Percentiles rank a stretch among this genome's conserved stretches.
Conservation (phyloP, 2,113 vertebrate species). For the Geothlypis trichas region DNA sequence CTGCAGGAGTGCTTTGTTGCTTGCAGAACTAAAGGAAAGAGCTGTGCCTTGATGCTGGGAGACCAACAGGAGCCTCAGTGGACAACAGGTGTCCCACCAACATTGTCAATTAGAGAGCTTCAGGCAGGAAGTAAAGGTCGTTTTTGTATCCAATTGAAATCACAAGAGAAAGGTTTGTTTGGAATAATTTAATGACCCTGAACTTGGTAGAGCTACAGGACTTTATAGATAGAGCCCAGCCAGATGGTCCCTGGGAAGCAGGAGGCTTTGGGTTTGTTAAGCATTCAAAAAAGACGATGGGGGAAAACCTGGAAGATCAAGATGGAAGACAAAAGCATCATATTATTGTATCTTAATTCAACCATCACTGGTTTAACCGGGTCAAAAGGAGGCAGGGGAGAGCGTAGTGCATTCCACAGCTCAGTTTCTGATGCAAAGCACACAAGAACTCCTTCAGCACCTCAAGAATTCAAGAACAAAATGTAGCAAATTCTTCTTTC, state of each 20-base stretch:
- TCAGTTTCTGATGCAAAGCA: neutral
- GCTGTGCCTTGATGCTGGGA: conserved; percentile 10
- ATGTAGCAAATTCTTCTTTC: neutral
- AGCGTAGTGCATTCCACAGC: accelerated
- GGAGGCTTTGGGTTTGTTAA: neutral
- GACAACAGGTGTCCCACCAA: conserved; percentile 43
- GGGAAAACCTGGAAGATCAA: neutral
- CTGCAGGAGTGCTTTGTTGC: neutral
- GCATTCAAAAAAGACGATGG: neutral
- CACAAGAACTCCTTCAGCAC: neutral
- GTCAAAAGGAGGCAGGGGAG: neutral
- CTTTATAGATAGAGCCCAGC: neutral
- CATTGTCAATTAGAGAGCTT: conserved; percentile 6
- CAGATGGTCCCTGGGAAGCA: neutral
- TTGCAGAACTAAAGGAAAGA: neutral
- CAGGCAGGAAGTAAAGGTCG: neutral
- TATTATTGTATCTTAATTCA: neutral
- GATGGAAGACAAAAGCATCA: neutral
- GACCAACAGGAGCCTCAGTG: conserved; percentile 15
- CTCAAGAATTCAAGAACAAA: neutral
- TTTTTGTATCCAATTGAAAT: neutral
- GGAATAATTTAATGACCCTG: conserved; percentile 3
- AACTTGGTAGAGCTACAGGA: neutral
- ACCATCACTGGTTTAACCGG: neutral
- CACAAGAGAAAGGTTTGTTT: conserved; percentile 33